These are phyloP conservation scores for Mallateleia sp. DNA, from an alignment of 2,888 invertebrate genomes.

Conservation along the genomic window DNA sequence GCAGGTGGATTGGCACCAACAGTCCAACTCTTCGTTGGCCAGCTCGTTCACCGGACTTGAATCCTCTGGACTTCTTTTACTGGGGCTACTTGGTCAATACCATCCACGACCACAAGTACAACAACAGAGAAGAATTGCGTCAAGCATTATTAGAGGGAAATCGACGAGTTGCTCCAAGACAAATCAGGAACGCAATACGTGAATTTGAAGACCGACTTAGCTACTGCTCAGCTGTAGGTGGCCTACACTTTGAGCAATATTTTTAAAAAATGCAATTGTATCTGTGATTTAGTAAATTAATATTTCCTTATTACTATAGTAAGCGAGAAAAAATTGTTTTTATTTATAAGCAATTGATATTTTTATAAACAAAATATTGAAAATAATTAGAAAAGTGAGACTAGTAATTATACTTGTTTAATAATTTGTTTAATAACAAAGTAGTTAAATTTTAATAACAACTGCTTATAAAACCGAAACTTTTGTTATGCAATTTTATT, in stretches of 20 bases:
- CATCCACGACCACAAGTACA: background rate
- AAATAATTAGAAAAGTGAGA: too few relatives aligned
- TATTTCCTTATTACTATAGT: too few relatives aligned
- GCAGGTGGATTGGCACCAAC: conserved; percentile 31
- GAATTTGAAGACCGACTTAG: background rate
- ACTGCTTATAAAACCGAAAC: too few relatives aligned
- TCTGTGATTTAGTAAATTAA: too few relatives aligned
- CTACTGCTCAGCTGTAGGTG: background rate
- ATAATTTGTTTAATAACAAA: too few relatives aligned
- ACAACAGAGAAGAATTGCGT: background rate
- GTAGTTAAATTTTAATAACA: too few relatives aligned
- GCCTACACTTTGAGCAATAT: background rate
- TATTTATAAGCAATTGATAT: too few relatives aligned
- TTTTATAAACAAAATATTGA: too few relatives aligned
- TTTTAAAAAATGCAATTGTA: too few relatives aligned
- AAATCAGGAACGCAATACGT: background rate
- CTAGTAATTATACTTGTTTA: too few relatives aligned
- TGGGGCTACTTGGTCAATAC: conserved; percentile 25
- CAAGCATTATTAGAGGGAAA: background rate
- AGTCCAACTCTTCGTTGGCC: conserved; percentile 24
- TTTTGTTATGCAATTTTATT: too few relatives aligned
- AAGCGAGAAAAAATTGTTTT: too few relatives aligned
- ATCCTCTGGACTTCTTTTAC: conserved; percentile 25
- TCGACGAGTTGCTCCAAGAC: background rate
- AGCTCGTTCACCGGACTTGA: conserved; percentile 23